Evolutionary conservation across 2,888 invertebrate species (phyloP), one percentile per base, ranked within the genome.

Genomic region (Liposcelis brunnea): DNA sequence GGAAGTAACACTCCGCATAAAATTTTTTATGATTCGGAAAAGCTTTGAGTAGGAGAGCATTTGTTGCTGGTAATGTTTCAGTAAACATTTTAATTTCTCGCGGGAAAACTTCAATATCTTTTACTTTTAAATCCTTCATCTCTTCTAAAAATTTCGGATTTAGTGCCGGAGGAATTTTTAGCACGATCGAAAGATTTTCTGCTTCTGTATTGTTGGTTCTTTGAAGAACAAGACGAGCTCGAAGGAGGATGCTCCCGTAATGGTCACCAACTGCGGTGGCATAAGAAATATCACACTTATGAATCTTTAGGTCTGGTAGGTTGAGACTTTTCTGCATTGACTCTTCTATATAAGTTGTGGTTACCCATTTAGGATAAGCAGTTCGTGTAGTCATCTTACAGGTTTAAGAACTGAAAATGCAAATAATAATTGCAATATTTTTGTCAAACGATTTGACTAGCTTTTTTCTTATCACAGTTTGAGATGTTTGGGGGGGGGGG

Each of bases 201-300:
- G 4, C 26, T 26, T 26, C 8, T n/a, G n/a, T n/a, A n/a, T n/a
- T n/a, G n/a, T n/a, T n/a, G n/a, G 8, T 8, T 8, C 26, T 26
- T 26, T 26, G 26, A 40, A 40, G 16, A 19, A 10, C 19, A 12
- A 40, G n/a, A 18, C n/a, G 16, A 18, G 19, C 19, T 6, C 40
- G 15, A 19, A 40, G 21, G 15, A 40, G 6, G 16, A 18, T 16
- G 21, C 40, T 40, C 10, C 19, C 40, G 19, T 40, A 40, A 21
- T 40, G 6, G 7, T 40, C 40, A 6, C 40, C 40, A 40, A 19
- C 40, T 40, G 40, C 40, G 10, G 40, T 40, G 16, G 18, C 40
- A 18, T 7, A 18, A n/a, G 16, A 6, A 8, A 40, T 40, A 5
- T 40, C 19, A 19, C 19, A 40, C 3, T 16, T 19, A 5, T 6